phyloP scores from a whole-genome alignment of 2,797 vertebrate species.

The Coilia nasus region DNA sequence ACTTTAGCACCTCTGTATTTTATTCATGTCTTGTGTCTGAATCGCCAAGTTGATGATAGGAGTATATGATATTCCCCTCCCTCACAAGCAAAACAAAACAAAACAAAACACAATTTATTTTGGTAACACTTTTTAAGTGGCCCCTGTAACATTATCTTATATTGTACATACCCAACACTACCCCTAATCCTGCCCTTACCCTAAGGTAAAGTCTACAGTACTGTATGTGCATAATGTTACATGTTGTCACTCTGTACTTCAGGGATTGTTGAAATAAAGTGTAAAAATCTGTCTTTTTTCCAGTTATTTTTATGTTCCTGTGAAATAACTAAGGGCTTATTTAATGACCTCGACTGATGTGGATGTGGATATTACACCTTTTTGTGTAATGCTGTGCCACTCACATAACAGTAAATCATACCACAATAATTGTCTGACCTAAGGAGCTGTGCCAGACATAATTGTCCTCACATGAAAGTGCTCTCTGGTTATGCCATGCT shows the following conservation, averaged over 20 bases:
- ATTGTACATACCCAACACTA: too few relatives aligned
- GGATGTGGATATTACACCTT: slow-evolving; percentile 60
- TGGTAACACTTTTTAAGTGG: too few relatives aligned
- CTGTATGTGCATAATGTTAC: too few relatives aligned
- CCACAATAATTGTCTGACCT: background rate
- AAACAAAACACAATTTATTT: slow-evolving; percentile 34
- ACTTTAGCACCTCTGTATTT: background rate
- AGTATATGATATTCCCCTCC: background rate
- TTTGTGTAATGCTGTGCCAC: slow-evolving; percentile 53
- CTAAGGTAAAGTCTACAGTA: too few relatives aligned
- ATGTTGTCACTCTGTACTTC: too few relatives aligned
- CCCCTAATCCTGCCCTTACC: too few relatives aligned
- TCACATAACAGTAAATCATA: background rate
- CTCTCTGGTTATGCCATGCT: slow-evolving; percentile 75
- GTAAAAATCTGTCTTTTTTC: slow-evolving; percentile 5
- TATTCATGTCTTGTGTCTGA: background rate
- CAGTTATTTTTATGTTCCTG: slow-evolving; percentile 37
- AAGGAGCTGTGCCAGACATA: slow-evolving; percentile 68
- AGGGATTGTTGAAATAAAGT: too few relatives aligned
- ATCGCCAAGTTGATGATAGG: slow-evolving; percentile 1
- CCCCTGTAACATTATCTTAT: too few relatives aligned
- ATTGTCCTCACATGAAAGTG: slow-evolving; percentile 80
- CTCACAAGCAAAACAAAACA: background rate
- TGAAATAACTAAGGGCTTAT: slow-evolving; percentile 68
- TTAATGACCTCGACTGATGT: slow-evolving; percentile 78